phyloP scores from a whole-genome alignment of 2,797 vertebrate genomes.

The Sorex maritimensis region DNA sequence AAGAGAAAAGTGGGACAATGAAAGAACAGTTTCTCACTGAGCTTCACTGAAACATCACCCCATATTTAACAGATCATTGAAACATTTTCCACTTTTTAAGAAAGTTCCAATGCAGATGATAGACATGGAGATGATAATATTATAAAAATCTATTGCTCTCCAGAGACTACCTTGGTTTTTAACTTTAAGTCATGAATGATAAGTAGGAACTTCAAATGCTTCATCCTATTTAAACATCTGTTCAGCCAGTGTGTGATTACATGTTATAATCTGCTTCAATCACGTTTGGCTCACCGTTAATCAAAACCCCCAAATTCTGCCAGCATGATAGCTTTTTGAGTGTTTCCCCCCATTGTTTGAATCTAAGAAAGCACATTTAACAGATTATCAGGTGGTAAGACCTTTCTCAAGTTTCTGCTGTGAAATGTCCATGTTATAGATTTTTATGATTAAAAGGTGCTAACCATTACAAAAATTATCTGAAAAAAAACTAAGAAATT shows the following conservation, averaged over 20 bases:
- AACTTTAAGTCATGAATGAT: conserved; percentile 55
- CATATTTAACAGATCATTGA: conserved; percentile 51
- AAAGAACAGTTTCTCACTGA: background rate
- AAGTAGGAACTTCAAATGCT: conserved; percentile 59
- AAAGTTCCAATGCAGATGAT: background rate
- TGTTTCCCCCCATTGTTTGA: background rate
- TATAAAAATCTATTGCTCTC: conserved; percentile 61
- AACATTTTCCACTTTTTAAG: conserved; percentile 37
- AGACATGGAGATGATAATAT: conserved; percentile 63
- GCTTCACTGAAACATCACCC: conserved; percentile 63
- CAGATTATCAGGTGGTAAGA: background rate
- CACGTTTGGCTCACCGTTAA: conserved; percentile 39
- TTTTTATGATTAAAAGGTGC: conserved; percentile 13
- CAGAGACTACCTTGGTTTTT: conserved; percentile 32
- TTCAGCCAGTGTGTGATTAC: conserved; percentile 54
- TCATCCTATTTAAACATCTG: conserved; percentile 67
- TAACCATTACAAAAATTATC: conserved; percentile 53
- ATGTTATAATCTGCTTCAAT: conserved; percentile 54
- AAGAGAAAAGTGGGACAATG: background rate
- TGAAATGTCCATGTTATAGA: conserved; percentile 26
- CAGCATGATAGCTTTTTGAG: conserved; percentile 5
- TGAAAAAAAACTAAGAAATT: conserved; percentile 32
- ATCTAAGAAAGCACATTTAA: conserved; percentile 46
- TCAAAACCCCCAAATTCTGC: conserved; percentile 54
- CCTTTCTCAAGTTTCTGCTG: conserved; percentile 2